Evolutionary conservation across 2,888 invertebrate species (phyloP).

Genomic region (Acrobasis suavella): DNA sequence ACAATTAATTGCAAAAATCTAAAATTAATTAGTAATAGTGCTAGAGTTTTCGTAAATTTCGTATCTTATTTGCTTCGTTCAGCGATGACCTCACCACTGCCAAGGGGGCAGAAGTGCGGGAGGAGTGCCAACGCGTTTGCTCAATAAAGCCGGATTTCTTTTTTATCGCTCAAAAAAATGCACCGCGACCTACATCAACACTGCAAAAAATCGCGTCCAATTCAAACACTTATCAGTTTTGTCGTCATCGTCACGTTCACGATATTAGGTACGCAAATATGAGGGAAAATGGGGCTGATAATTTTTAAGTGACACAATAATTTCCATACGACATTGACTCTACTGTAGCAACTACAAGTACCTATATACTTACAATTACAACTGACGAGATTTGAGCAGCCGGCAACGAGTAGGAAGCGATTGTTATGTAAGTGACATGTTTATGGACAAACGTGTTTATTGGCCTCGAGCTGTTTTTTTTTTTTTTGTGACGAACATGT

Average conservation of each 20-base stretch:
- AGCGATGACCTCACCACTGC: constrained; percentile 54
- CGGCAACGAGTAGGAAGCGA: constrained; percentile 22
- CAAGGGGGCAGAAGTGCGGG: constrained; percentile 34
- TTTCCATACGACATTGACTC: constrained; percentile 21
- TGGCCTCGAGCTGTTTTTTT: constrained; percentile 16
- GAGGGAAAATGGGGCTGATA: constrained; percentile 15
- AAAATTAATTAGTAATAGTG: background rate
- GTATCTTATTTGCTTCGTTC: constrained; percentile 33
- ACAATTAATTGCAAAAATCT: no score
- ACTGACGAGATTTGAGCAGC: background rate
- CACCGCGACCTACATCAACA: constrained; percentile 75
- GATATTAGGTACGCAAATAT: constrained; percentile 20
- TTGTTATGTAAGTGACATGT: constrained; percentile 24
- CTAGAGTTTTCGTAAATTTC: background rate
- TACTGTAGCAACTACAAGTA: background rate
- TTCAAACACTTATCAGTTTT: constrained; percentile 2
- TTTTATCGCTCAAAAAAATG: constrained; percentile 61
- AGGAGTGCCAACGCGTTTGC: constrained; percentile 38
- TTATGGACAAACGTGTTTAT: constrained; percentile 16
- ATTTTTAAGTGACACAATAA: constrained; percentile 11
- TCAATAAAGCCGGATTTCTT: constrained; percentile 51
- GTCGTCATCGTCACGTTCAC: constrained; percentile 15
- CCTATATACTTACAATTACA: background rate
- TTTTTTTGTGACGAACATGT: constrained; percentile 7
- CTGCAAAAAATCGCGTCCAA: constrained; percentile 50